Percentiles rank a stretch among this genome's conserved stretches.
These are phyloP conservation scores for Epinephelus fuscoguttatus DNA, from an alignment of 2,113 vertebrate species.

Conservation along the genomic window DNA sequence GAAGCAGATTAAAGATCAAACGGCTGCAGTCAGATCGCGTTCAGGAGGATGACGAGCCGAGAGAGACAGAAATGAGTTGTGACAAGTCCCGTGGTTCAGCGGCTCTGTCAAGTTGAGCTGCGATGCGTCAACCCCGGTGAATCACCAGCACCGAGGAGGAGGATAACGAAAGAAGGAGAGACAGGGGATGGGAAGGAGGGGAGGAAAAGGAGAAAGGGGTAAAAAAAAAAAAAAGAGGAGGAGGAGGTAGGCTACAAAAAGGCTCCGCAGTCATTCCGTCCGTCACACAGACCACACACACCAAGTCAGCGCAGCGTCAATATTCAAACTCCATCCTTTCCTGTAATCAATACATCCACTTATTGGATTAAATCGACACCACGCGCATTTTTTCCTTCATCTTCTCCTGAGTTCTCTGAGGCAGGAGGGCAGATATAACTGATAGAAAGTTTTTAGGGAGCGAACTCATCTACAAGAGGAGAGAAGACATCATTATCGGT, in stretches of 20 bases:
- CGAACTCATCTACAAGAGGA: slow-evolving; percentile 1
- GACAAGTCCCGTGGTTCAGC: slow-evolving; percentile 81
- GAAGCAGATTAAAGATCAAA: slow-evolving; percentile 76
- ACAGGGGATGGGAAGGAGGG: slow-evolving; percentile 48
- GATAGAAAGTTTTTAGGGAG: slow-evolving; percentile 23
- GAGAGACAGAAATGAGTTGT: slow-evolving; percentile 69
- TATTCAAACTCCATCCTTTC: slow-evolving; percentile 30
- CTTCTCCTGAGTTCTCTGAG: neutral
- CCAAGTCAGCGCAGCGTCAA: slow-evolving; percentile 72
- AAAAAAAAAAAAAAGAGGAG: slow-evolving; percentile 46
- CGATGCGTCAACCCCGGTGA: slow-evolving; percentile 83
- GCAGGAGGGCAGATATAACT: slow-evolving; percentile 11
- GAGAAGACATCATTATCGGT: slow-evolving; percentile 25
- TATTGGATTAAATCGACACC: slow-evolving; percentile 19
- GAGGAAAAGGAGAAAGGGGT: slow-evolving; percentile 45
- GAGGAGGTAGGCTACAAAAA: slow-evolving; percentile 80
- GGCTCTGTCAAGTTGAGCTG: slow-evolving; percentile 63
- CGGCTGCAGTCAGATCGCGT: slow-evolving; percentile 34
- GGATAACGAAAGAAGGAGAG: slow-evolving; percentile 59
- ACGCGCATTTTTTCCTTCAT: slow-evolving; percentile 35
- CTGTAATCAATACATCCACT: neutral
- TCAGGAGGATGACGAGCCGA: slow-evolving; percentile 43
- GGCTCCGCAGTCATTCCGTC: slow-evolving; percentile 80
- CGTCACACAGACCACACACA: slow-evolving; percentile 80
- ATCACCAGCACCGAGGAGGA: slow-evolving; percentile 75